These are phyloP conservation scores for Dendrocincla fuliginosa DNA, from an alignment of 2,797 vertebrate genomes.

Conservation along the genomic window DNA sequence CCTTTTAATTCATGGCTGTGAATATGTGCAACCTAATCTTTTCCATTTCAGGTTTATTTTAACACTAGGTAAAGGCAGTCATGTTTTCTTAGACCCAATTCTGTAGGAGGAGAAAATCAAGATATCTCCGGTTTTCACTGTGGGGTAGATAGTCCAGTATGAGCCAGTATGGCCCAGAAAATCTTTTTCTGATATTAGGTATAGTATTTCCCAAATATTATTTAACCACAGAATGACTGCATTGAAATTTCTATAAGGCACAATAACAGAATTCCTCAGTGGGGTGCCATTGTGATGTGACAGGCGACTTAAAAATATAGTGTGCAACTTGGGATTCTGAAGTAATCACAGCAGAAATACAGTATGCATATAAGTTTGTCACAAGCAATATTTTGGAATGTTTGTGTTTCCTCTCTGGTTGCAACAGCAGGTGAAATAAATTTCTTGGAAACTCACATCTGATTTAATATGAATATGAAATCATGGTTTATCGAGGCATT, in stretches of 20 bases:
- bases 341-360: conserved; percentile 11
- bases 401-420: not conserved
- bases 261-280: not conserved
- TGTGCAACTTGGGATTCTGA: not conserved
- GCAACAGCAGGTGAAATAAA: not conserved
- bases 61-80: not conserved
- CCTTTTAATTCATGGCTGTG: not conserved
- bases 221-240: not conserved
- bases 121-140: not conserved
- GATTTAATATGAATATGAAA: not conserved
- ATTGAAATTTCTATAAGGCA: not conserved
- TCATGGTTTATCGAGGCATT: not conserved
- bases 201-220: not conserved
- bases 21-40: not conserved
- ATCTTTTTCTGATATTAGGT: not conserved
- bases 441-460: not conserved
- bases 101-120: not conserved
- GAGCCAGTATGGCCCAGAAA: not conserved
- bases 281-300: not conserved
- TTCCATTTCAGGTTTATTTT: not conserved
- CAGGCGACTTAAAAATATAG: not conserved
- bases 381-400: not conserved
- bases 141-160: not conserved
- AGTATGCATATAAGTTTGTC: not conserved
- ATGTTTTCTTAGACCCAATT: not conserved